These are phyloP conservation scores for Diadema setosum DNA, from an alignment of 35 echinoderm and acorn worm genomes.

Conservation along the genomic window DNA sequence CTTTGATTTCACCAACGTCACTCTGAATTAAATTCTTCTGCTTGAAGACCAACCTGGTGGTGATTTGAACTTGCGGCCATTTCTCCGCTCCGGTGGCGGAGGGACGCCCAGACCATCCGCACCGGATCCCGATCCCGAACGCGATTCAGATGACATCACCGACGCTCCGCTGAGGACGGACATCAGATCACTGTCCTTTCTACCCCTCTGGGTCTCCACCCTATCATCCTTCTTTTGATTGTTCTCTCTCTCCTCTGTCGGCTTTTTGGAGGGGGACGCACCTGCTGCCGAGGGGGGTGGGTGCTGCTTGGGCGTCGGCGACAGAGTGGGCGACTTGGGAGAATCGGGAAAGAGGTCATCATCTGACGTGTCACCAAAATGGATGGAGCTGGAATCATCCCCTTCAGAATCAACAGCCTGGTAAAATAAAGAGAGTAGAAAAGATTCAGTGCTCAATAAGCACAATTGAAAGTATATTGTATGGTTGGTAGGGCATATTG, in stretches of 20 bases:
- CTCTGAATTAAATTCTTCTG: no score
- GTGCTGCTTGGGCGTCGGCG: not conserved
- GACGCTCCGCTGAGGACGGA: not conserved
- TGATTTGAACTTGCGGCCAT: no score
- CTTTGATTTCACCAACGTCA: no score
- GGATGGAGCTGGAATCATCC: not conserved
- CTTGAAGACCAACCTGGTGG: no score
- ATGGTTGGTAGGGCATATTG: no score
- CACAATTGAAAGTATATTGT: no score
- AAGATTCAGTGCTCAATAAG: no score
- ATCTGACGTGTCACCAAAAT: not conserved
- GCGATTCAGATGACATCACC: not conserved
- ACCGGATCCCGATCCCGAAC: not conserved
- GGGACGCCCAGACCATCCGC: no score
- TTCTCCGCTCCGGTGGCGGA: no score
- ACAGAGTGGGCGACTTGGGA: not conserved
- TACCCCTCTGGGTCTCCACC: not conserved
- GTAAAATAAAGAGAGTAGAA: no score
- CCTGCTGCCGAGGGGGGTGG: not conserved
- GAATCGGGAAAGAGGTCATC: not conserved
- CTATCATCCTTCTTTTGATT: not conserved
- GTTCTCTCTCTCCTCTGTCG: not conserved
- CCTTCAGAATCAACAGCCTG: no score
- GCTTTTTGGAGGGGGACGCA: not conserved
- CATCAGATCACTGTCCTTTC: not conserved